Evolutionary conservation across 2,113 vertebrate species (phyloP), one percentile per base, ranked within the genome.

Genomic region (Platichthys stellatus): DNA sequence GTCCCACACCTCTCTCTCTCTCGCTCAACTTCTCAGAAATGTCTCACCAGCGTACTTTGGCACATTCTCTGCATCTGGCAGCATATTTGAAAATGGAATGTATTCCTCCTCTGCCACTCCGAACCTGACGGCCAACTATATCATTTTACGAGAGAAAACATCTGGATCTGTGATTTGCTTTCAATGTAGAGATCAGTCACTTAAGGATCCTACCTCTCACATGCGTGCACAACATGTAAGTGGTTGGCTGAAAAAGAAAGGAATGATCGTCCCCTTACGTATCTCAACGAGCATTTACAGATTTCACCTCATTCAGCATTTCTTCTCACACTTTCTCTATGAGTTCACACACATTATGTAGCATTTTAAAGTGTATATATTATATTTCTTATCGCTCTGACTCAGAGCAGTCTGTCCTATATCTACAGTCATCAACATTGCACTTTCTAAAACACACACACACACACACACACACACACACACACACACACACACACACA

Each of bases 41-140:
- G 40, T 43, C 20, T 62, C 20, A 35, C 65, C 57, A 26, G 31
- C 43, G 62, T 23, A 73, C 56, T 49, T 26, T 80, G 53, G 64
- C 65, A 74, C 59, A 69, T 43, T 20, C 58, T 69, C 58, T 40
- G 40, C 40, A 62, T 53, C 67, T 69, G 64, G 74, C 73, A 61
- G 23, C 54, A 61, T 54, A 60, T 65, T 23, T 65, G 45, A 18
- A 18, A 65, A 59, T 56, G 61, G 45, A 10, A 20, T 54, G 45
- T 21, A 64, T 69, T 26, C 21, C 63, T 51, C 51, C 40, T 58
- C 21, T 74, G 38, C 17, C 38, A n/a, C 24, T 68, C 38, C 8
- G 10, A 47, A 64, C 23, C 24, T 54, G 20, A 10, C 59, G 51
- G 64, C 20, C 59, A 74, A 80, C 28, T 38, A 38, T 69, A 74